phyloP scores from a whole-genome alignment of 2,113 vertebrate genomes.

The Smithornis capensis region DNA sequence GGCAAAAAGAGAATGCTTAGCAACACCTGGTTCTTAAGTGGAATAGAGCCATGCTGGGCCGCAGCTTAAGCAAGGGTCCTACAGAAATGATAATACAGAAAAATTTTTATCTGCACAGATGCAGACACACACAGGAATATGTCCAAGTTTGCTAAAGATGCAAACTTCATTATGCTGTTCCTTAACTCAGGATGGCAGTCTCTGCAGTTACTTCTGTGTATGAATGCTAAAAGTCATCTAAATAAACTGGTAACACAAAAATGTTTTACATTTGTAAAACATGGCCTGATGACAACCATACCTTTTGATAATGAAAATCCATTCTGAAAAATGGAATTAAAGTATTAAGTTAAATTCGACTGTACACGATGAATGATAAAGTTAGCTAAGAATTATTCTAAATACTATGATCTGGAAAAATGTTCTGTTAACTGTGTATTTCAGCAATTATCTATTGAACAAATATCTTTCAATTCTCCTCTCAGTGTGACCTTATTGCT shows the following conservation, averaged over 20 bases:
- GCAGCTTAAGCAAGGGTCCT: background rate
- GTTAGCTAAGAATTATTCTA: background rate
- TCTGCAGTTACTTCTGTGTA: background rate
- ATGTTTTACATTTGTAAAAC: background rate
- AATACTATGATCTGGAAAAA: background rate
- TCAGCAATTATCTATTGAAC: background rate
- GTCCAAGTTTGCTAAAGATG: background rate
- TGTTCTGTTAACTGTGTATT: background rate
- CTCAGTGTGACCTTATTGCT: no score
- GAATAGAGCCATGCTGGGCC: accelerated
- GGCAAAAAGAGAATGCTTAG: background rate
- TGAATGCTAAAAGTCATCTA: background rate
- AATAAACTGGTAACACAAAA: background rate
- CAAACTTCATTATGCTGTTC: background rate
- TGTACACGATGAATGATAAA: background rate
- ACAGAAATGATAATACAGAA: background rate
- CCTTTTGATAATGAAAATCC: background rate
- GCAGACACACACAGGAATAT: background rate
- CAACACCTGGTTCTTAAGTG: background rate
- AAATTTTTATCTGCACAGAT: background rate
- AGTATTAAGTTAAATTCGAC: background rate
- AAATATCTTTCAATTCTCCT: background rate
- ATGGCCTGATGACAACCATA: background rate
- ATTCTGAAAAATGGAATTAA: background rate
- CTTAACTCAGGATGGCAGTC: background rate